Percentiles rank a stretch among this genome's conserved stretches.
phyloP scores from a whole-genome alignment of 2,888 invertebrate species.

The Leptinotarsa juncta region DNA sequence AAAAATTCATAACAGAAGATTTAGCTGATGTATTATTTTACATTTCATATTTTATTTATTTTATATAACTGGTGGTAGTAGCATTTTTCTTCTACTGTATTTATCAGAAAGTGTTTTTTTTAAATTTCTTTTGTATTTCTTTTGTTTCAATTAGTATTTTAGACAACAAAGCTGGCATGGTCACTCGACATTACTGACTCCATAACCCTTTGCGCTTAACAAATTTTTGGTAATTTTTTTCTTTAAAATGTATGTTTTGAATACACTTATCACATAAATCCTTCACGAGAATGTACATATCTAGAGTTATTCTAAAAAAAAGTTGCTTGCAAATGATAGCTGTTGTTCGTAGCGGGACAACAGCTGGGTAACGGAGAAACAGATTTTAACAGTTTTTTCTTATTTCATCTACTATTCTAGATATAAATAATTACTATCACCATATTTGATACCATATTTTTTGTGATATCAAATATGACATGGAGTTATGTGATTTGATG shows the following conservation, averaged over 20 bases:
- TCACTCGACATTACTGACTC: conserved; percentile 35
- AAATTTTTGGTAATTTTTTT: conserved; percentile 21
- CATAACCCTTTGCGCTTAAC: conserved; percentile 31
- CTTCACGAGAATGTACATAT: not conserved
- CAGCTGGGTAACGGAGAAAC: too few species aligned
- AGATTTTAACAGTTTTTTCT: too few species aligned
- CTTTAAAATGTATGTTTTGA: not conserved
- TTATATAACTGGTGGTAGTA: too few species aligned
- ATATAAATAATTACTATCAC: too few species aligned
- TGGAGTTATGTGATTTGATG: conserved; percentile 3
- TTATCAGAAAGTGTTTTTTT: not conserved
- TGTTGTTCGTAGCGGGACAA: too few species aligned
- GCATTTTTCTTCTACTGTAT: not conserved
- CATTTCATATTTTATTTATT: not conserved
- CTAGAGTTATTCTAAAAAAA: not conserved
- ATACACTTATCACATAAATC: not conserved
- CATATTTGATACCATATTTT: too few species aligned
- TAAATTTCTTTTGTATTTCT: too few species aligned
- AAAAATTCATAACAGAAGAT: not conserved
- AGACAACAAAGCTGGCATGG: conserved; percentile 51
- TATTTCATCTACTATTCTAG: not conserved
- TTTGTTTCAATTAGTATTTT: conserved; percentile 42
- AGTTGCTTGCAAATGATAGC: not conserved
- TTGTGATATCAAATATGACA: too few species aligned
- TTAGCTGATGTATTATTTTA: not conserved